phyloP scores from a whole-genome alignment of 2,113 vertebrate species.

The Heterotis niloticus region DNA sequence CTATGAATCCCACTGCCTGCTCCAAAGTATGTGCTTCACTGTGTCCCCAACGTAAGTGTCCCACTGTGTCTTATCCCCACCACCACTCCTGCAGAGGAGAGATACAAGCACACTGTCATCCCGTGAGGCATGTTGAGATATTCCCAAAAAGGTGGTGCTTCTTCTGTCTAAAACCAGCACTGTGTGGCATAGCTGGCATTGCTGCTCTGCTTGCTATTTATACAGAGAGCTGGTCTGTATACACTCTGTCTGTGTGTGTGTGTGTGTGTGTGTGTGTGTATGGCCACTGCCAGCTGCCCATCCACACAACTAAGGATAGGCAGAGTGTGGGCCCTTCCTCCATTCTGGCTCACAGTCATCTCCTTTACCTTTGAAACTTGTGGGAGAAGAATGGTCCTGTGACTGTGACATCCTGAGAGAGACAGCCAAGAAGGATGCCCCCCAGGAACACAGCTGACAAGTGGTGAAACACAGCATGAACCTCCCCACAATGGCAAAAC shows the following conservation, averaged over 20 bases:
- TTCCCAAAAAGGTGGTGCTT: constrained; percentile 19
- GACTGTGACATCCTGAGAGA: constrained; percentile 10
- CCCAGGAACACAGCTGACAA: constrained; percentile 24
- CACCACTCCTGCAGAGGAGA: too few relatives aligned
- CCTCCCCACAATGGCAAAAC: constrained; percentile 29
- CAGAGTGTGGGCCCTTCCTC: not conserved
- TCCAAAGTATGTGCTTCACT: too few relatives aligned
- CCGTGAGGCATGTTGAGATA: not conserved
- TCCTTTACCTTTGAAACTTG: too few relatives aligned
- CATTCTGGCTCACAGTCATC: not conserved
- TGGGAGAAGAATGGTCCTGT: not conserved
- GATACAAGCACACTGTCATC: too few relatives aligned
- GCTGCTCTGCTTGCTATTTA: constrained; percentile 3
- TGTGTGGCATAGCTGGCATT: constrained; percentile 13
- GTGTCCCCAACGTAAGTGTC: too few relatives aligned
- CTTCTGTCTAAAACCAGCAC: constrained; percentile 11
- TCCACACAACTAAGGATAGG: not conserved
- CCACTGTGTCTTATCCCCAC: too few relatives aligned
- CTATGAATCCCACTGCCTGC: too few relatives aligned
- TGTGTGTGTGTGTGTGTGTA: not conserved
- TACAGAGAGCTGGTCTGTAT: not conserved
- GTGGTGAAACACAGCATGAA: constrained; percentile 13
- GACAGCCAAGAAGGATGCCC: too few relatives aligned
- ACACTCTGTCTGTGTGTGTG: not conserved
- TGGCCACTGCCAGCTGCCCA: not conserved